Conservation (phyloP, 92 coral and sea anemone species). For the Montipora capitata region DNA sequence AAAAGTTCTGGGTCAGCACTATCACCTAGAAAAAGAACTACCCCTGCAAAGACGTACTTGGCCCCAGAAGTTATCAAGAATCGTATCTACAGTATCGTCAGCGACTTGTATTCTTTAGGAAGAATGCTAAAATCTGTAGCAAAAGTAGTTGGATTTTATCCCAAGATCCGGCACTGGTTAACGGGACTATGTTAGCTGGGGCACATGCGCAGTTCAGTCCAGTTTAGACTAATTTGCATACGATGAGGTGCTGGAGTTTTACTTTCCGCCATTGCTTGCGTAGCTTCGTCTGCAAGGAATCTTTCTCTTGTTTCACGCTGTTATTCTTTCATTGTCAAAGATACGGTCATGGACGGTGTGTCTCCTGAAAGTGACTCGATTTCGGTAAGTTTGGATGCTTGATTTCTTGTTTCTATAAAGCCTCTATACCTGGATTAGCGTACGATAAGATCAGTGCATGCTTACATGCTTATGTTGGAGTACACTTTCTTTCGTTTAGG, state of each 20-base stretch:
- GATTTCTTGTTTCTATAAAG: not conserved
- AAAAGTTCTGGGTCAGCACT: not conserved
- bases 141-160: not conserved
- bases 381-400: not conserved
- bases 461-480: not conserved
- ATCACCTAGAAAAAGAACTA: not conserved
- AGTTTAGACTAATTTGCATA: too few relatives aligned
- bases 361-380: not conserved
- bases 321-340: not conserved
- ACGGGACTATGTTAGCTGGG: too few relatives aligned
- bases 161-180: too few relatives aligned
- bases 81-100: not conserved
- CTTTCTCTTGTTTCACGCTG: not conserved
- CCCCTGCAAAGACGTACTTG: not conserved
- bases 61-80: not conserved
- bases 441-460: not conserved
- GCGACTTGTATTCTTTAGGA: not conserved
- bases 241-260: not conserved
- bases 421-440: not conserved
- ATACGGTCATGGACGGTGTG: not conserved
- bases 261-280: not conserved
- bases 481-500: not conserved
- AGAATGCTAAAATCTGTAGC: not conserved
- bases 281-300: not conserved
- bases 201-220: too few relatives aligned